Evolutionary conservation across 2,797 vertebrate genomes (phyloP).

Genomic region (Chiloscyllium punctatum): DNA sequence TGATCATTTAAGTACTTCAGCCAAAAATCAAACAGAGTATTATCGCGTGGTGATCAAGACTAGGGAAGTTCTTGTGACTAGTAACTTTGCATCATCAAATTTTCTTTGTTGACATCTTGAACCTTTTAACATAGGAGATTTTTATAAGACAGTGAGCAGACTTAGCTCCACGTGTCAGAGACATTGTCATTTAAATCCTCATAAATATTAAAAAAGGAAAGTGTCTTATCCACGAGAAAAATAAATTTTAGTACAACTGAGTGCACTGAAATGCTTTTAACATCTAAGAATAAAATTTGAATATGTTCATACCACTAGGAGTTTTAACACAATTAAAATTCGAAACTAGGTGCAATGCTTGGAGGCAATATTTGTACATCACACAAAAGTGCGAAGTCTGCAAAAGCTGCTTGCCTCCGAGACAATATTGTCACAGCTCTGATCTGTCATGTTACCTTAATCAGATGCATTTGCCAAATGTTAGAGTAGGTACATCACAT

Average conservation of each 20-base stretch:
- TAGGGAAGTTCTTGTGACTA: neutral
- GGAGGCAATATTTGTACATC: neutral
- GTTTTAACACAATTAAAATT: neutral
- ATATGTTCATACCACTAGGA: neutral
- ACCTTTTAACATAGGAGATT: neutral
- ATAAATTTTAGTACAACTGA: neutral
- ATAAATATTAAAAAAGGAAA: neutral
- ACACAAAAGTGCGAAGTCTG: neutral
- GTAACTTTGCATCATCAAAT: neutral
- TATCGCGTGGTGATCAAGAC: neutral
- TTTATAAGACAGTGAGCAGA: neutral
- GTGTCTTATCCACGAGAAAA: neutral
- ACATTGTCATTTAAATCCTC: neutral
- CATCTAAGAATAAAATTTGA: neutral
- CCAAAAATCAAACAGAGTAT: neutral
- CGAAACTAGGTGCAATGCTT: neutral
- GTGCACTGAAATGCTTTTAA: neutral
- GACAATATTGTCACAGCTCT: neutral
- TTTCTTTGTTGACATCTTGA: neutral
- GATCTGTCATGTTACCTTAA: neutral
- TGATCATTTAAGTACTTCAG: neutral
- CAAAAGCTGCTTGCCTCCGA: neutral
- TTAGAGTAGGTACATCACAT: neutral
- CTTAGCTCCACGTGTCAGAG: neutral
- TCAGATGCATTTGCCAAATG: neutral